phyloP scores from a whole-genome alignment of 2,113 vertebrate genomes.

The Perca fluviatilis region DNA sequence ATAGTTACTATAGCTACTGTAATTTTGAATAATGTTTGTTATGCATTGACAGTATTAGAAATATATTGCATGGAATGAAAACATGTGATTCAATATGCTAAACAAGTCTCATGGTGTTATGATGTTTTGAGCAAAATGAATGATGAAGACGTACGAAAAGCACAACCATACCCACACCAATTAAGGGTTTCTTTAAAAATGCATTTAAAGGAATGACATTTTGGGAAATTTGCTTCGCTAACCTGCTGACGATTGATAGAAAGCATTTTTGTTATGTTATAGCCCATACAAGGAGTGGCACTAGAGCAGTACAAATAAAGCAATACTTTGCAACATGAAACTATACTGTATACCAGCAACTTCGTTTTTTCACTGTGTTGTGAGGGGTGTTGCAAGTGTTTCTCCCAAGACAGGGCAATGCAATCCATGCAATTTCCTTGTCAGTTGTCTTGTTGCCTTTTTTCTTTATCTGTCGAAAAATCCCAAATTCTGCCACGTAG shows the following conservation, averaged over 20 bases:
- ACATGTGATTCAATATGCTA: background rate
- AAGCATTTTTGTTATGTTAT: too few species aligned
- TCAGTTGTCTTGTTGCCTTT: conserved; percentile 67
- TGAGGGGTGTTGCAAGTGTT: conserved; percentile 31
- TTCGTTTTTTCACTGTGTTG: background rate
- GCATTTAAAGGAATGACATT: background rate
- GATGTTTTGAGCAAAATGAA: background rate
- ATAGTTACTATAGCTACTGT: background rate
- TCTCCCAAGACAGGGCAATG: conserved; percentile 26
- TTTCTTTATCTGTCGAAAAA: conserved; percentile 51
- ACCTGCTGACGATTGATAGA: too few species aligned
- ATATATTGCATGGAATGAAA: background rate
- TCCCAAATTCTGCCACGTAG: conserved; percentile 51
- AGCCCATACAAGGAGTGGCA: background rate
- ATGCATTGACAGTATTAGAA: background rate
- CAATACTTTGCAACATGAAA: conserved; percentile 10
- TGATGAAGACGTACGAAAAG: background rate
- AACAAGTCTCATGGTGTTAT: background rate
- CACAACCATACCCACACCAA: background rate
- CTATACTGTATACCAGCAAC: background rate
- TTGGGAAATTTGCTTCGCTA: background rate
- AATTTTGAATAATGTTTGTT: background rate
- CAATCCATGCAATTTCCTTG: conserved; percentile 60
- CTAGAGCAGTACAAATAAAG: background rate
- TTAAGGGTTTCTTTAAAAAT: background rate